These are phyloP conservation scores for Spodoptera litura DNA, from an alignment of 1,140 invertebrate genomes.

Conservation along the genomic window DNA sequence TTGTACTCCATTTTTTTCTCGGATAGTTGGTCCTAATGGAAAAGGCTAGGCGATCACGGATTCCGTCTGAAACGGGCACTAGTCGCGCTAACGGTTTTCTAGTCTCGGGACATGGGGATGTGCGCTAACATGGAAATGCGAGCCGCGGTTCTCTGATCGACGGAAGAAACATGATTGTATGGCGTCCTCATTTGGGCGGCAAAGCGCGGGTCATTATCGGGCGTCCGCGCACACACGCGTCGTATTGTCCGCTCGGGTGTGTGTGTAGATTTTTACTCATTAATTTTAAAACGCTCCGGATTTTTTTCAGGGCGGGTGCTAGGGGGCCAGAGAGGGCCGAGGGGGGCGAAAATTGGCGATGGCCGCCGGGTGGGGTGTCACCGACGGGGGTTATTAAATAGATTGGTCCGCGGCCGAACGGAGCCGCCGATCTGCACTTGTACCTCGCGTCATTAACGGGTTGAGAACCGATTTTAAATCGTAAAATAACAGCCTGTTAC, in stretches of 20 bases:
- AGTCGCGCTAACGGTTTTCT: conserved; percentile 1
- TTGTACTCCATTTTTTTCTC: conserved; percentile 81
- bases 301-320: conserved; percentile 86
- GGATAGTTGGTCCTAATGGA: conserved; percentile 80
- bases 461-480: conserved; percentile 86
- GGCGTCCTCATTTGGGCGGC: conserved; percentile 66
- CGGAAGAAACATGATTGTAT: conserved; percentile 38
- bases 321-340: conserved; percentile 67
- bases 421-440: conserved; percentile 85
- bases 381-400: conserved; percentile 86
- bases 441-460: conserved; percentile 86
- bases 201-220: conserved; percentile 79
- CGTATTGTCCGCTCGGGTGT: conserved; percentile 69
- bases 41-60: conserved; percentile 72
- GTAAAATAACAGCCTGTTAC: conserved; percentile 85
- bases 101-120: conserved; percentile 9
- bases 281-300: conserved; percentile 87
- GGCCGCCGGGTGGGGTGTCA: conserved; percentile 84
- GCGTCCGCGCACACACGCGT: conserved; percentile 71
- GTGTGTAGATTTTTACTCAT: conserved; percentile 87
- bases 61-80: conserved; percentile 57
- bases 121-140: neutral
- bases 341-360: conserved; percentile 85
- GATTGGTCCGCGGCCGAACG: conserved; percentile 86
- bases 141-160: conserved; percentile 21